phyloP scores from a whole-genome alignment of 2,797 vertebrate genomes.

The Potorous gilbertii region DNA sequence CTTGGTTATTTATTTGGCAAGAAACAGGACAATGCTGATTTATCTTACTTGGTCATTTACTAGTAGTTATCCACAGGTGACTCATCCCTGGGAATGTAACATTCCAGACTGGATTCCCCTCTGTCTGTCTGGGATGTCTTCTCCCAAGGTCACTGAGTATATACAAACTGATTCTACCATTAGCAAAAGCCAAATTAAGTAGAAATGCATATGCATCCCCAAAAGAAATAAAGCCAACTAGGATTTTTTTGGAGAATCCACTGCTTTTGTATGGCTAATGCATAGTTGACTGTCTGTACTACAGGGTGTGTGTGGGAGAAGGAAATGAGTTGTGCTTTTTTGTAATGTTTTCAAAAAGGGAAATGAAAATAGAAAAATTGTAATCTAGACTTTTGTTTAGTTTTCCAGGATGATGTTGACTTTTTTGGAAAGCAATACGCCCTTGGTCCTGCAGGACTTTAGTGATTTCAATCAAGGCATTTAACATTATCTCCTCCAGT shows the following conservation, averaged over 20 bases:
- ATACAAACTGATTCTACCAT: neutral
- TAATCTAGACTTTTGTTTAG: constrained; percentile 1
- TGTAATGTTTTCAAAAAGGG: neutral
- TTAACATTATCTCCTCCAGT: constrained; percentile 13
- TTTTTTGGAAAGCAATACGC: constrained; percentile 4
- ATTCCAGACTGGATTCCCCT: neutral
- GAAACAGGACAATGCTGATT: neutral
- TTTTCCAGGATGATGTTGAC: constrained; percentile 36
- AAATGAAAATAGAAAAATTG: constrained; percentile 22
- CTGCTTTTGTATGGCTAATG: constrained; percentile 18
- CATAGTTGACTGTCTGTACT: neutral
- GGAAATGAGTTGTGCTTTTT: neutral
- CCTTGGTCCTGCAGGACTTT: neutral
- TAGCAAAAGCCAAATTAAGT: neutral
- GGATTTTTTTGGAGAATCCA: neutral
- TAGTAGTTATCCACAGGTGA: neutral
- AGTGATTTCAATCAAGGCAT: constrained; percentile 36
- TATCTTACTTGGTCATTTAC: neutral
- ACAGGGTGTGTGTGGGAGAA: neutral
- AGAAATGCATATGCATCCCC: neutral
- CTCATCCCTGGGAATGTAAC: neutral
- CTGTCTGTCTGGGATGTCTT: neutral
- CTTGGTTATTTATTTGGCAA: neutral
- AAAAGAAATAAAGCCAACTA: neutral
- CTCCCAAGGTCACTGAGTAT: neutral